A percentile compares a stretch with the other conserved stretches of the same genome.
phyloP scores from a whole-genome alignment of 2,888 invertebrate genomes.

The Tipula helvola region DNA sequence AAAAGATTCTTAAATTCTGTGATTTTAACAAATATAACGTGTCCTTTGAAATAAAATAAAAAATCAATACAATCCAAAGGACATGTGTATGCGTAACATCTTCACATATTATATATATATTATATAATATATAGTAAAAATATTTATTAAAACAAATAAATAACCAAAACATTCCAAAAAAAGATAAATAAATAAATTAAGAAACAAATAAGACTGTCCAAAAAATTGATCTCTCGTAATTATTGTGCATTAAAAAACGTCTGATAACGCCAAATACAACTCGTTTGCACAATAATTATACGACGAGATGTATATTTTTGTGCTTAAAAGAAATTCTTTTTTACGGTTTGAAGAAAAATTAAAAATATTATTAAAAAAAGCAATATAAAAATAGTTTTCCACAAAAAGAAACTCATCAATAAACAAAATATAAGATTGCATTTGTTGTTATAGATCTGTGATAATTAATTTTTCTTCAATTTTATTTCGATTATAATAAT shows the following conservation, averaged over 20 bases:
- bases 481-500: not conserved
- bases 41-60: not conserved
- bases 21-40: not conserved
- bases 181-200: not conserved
- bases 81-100: not conserved
- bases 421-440: not conserved
- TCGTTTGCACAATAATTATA: not conserved
- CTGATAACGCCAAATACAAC: not conserved
- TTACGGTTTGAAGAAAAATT: not conserved
- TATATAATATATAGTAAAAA: not conserved
- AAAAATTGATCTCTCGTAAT: not conserved
- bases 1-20: not conserved
- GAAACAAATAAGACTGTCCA: constrained; percentile 4
- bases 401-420: not conserved
- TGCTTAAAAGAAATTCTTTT: not conserved
- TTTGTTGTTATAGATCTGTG: not conserved
- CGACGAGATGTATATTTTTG: not conserved
- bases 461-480: not conserved
- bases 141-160: not conserved
- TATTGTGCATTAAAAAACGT: not conserved
- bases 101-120: not conserved
- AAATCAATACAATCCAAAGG: not conserved
- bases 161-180: not conserved
- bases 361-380: not conserved
- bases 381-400: not conserved